Percentiles rank a stretch among this genome's conserved stretches.
Conservation (phyloP, 2,888 invertebrate species). For the Euphydryas editha region DNA sequence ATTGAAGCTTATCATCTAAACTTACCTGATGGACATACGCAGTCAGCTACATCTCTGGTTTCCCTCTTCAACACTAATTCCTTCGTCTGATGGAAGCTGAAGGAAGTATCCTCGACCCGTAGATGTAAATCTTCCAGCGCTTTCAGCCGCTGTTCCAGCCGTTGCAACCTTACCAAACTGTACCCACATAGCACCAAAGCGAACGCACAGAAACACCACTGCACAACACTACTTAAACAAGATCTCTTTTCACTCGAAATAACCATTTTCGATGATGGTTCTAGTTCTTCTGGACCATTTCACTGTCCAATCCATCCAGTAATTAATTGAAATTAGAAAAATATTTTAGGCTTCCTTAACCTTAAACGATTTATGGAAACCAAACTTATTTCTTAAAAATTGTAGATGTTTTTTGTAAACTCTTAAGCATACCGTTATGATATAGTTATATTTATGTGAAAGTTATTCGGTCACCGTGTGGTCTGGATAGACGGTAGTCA, state of each 20-base stretch:
- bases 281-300: slow-evolving; percentile 58
- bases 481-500: slow-evolving; percentile 48
- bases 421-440: background rate
- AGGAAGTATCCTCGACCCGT: slow-evolving; percentile 45
- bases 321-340: slow-evolving; percentile 13
- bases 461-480: slow-evolving; percentile 43
- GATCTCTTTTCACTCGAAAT: slow-evolving; percentile 59
- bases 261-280: slow-evolving; percentile 46
- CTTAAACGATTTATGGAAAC: slow-evolving; percentile 3
- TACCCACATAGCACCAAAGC: slow-evolving; percentile 68
- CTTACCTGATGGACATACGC: slow-evolving; percentile 77
- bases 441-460: slow-evolving; percentile 22
- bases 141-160: slow-evolving; percentile 67
- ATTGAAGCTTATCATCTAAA: slow-evolving; percentile 25
- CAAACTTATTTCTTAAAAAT: background rate
- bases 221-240: slow-evolving; percentile 69
- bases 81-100: slow-evolving; percentile 46
- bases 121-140: slow-evolving; percentile 62
- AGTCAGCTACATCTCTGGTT: slow-evolving; percentile 69
- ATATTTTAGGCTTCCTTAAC: background rate
- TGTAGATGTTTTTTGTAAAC: background rate
- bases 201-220: slow-evolving; percentile 74
- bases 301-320: slow-evolving; percentile 43
- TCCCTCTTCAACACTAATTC: slow-evolving; percentile 59
- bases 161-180: slow-evolving; percentile 69